Evolutionary conservation across 2,113 vertebrate genomes (phyloP).

Genomic region (Vulpes lagopus): DNA sequence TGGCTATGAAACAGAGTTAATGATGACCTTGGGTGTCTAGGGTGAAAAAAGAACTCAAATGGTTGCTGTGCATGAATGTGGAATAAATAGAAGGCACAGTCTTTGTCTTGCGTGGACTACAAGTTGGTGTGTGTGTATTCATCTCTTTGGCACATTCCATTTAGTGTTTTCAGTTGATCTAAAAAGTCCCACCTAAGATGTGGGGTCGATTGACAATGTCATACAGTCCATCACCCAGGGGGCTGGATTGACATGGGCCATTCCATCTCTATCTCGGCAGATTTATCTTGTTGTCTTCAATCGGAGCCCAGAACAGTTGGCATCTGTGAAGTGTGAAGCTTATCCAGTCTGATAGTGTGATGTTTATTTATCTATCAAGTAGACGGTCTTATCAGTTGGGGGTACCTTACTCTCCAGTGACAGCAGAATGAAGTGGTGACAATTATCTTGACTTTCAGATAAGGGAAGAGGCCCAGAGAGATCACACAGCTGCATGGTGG

Average conservation of each 20-base stretch:
- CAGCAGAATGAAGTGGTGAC: not conserved
- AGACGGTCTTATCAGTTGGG: not conserved
- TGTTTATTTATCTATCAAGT: not conserved
- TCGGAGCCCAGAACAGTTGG: not conserved
- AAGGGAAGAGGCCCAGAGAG: not conserved
- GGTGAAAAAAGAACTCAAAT: accelerated
- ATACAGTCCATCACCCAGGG: accelerated
- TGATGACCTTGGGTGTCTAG: not conserved
- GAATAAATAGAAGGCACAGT: not conserved
- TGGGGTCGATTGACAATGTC: not conserved
- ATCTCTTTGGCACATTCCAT: not conserved
- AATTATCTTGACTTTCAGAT: not conserved
- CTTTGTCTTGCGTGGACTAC: not conserved
- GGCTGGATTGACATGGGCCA: not conserved
- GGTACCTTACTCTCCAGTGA: not conserved
- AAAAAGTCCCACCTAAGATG: not conserved
- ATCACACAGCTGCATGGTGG: not conserved
- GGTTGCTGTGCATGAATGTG: accelerated
- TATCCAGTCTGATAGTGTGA: not conserved
- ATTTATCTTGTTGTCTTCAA: not conserved
- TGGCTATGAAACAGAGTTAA: not conserved
- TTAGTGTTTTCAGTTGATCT: not conserved
- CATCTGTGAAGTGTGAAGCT: not conserved
- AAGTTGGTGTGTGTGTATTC: not conserved
- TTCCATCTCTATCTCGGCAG: not conserved